These are phyloP conservation scores for Bradynema listronoti DNA, from an alignment of 1,140 invertebrate genomes.

Conservation along the genomic window DNA sequence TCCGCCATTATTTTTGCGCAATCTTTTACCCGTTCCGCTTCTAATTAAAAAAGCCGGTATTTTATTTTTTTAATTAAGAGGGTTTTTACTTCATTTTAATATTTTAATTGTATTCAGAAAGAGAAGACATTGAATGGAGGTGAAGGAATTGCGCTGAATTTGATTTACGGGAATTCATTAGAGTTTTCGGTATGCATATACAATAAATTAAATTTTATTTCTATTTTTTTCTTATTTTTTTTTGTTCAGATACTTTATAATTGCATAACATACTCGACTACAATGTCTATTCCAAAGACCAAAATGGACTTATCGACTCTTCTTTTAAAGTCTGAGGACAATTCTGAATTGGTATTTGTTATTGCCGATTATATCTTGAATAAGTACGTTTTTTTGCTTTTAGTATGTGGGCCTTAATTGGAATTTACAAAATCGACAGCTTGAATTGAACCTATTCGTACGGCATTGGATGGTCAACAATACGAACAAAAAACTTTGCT, in stretches of 20 bases:
- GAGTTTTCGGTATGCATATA: slow-evolving; percentile 10
- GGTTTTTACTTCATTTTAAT: too few relatives aligned
- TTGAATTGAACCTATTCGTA: slow-evolving; percentile 75
- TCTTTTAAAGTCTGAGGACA: too few relatives aligned
- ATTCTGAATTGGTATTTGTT: background rate
- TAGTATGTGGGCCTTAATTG: slow-evolving; percentile 77
- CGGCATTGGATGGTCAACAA: slow-evolving; percentile 99
- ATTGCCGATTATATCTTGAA: background rate
- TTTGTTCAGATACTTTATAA: slow-evolving; percentile 1
- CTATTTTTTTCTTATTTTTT: background rate
- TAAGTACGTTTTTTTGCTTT: slow-evolving; percentile 8
- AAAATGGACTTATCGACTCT: too few relatives aligned
- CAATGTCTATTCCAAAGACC: too few relatives aligned
- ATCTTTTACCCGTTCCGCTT: slow-evolving; percentile 77
- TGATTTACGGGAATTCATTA: slow-evolving; percentile 35
- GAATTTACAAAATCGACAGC: slow-evolving; percentile 64
- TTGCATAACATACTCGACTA: background rate
- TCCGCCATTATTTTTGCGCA: slow-evolving; percentile 80
- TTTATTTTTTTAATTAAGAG: too few relatives aligned
- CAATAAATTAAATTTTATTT: background rate
- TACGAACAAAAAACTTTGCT: slow-evolving; percentile 76
- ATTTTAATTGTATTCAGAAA: slow-evolving; percentile 14
- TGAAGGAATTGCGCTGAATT: slow-evolving; percentile 41
- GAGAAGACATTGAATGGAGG: slow-evolving; percentile 34
- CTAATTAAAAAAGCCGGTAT: slow-evolving; percentile 63